These are phyloP conservation scores for Malurus cyaneus DNA, from an alignment of 2,113 vertebrate genomes.

Conservation along the genomic window DNA sequence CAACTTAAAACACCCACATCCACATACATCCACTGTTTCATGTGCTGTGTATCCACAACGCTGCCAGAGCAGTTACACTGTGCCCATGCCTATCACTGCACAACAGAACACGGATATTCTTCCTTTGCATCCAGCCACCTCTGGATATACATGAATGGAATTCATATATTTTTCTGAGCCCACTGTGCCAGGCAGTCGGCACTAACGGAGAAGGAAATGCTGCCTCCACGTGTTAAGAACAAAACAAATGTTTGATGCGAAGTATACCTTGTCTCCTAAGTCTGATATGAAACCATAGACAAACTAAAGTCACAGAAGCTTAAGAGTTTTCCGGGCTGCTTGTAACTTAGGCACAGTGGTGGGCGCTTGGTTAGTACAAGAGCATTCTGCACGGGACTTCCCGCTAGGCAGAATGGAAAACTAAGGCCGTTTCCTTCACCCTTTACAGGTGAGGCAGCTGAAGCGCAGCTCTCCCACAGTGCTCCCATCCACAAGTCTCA, in stretches of 20 bases:
- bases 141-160: fast-evolving
- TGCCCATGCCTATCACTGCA: fast-evolving
- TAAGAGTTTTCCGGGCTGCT: background rate
- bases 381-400: background rate
- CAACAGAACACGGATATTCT: background rate
- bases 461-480: fast-evolving
- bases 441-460: fast-evolving
- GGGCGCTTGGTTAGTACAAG: fast-evolving
- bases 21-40: fast-evolving
- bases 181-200: background rate
- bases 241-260: background rate
- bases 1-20: background rate
- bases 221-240: background rate
- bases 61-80: background rate
- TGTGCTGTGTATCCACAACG: fast-evolving
- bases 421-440: fast-evolving
- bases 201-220: background rate
- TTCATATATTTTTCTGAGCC: background rate
- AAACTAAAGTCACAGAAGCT: background rate
- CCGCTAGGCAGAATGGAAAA: fast-evolving
- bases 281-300: fast-evolving
- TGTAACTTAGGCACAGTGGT: background rate
- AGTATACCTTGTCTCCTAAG: fast-evolving
- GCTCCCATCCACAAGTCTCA: no score
- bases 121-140: background rate